A percentile compares a stretch with the other conserved stretches of the same genome.
These are phyloP conservation scores for Hydrotaea diabolus DNA, from an alignment of 2,888 invertebrate genomes.

Conservation along the genomic window DNA sequence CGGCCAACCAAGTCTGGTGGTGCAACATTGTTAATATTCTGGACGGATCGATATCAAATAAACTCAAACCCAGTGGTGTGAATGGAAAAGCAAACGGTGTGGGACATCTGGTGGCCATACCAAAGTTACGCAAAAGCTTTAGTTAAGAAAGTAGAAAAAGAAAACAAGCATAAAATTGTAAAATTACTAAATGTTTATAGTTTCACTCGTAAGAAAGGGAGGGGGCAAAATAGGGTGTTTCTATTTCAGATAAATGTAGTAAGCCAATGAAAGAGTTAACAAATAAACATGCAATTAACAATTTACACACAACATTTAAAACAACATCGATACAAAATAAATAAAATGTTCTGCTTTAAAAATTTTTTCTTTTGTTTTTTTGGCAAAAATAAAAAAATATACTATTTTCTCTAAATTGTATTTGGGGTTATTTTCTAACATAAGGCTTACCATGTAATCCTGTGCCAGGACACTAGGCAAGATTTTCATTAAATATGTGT, in stretches of 20 bases:
- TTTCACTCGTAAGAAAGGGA: neutral
- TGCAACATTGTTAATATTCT: slow-evolving; percentile 83
- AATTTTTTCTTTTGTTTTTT: slow-evolving; percentile 33
- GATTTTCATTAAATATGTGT: slow-evolving; percentile 10
- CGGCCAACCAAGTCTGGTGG: slow-evolving; percentile 81
- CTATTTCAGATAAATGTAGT: slow-evolving; percentile 35
- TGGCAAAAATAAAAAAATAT: slow-evolving; percentile 17
- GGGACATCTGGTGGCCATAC: slow-evolving; percentile 78
- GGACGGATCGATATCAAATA: slow-evolving; percentile 82
- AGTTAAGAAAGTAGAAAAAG: slow-evolving; percentile 32
- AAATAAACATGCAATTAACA: slow-evolving; percentile 59
- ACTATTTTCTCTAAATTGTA: neutral
- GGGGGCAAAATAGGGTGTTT: neutral
- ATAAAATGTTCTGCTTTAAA: neutral
- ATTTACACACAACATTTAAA: slow-evolving; percentile 62
- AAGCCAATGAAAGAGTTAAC: slow-evolving; percentile 54
- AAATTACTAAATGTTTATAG: neutral
- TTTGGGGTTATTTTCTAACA: neutral
- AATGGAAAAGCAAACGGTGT: slow-evolving; percentile 84
- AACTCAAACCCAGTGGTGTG: slow-evolving; percentile 81
- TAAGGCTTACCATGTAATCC: slow-evolving; percentile 64
- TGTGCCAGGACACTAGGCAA: slow-evolving; percentile 55
- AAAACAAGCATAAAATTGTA: slow-evolving; percentile 34
- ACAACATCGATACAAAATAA: slow-evolving; percentile 13
- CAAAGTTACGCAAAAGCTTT: slow-evolving; percentile 75